Conservation (phyloP, 2,113 vertebrate genomes). For the Redunca redunca region DNA sequence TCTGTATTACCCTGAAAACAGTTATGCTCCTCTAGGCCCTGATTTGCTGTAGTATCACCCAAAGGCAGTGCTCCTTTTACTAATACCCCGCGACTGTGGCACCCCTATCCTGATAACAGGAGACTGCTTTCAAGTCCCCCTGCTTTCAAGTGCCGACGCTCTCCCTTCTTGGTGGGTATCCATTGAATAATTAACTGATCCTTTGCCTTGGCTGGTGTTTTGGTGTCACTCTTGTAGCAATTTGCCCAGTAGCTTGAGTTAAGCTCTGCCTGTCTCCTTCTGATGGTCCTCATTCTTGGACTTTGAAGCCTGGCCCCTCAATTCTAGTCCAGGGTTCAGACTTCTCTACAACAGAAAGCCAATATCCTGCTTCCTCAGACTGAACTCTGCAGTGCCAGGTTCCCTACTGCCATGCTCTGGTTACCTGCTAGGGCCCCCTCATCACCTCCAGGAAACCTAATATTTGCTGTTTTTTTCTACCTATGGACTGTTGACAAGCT, state of each 20-base stretch:
- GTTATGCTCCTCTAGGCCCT: too few species aligned
- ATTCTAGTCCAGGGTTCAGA: not conserved
- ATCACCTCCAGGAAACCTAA: not conserved
- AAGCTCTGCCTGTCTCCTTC: not conserved
- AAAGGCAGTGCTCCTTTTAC: not conserved
- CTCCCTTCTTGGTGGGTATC: not conserved
- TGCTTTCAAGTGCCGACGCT: not conserved
- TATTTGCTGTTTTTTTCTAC: not conserved
- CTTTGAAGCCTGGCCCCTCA: not conserved
- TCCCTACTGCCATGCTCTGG: not conserved
- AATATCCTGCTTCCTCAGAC: not conserved
- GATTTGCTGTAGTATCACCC: not conserved
- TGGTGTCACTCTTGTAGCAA: not conserved
- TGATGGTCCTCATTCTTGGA: not conserved
- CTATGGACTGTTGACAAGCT: not conserved
- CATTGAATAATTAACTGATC: not conserved
- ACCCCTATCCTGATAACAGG: not conserved
- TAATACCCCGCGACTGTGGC: too few species aligned
- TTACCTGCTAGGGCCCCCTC: not conserved
- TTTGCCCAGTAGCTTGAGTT: not conserved
- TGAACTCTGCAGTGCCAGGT: not conserved
- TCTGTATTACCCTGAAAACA: not conserved
- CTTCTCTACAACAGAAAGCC: not conserved
- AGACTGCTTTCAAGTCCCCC: not conserved
- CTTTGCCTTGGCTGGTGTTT: not conserved